Evolutionary conservation across 1,140 invertebrate genomes (phyloP).

Genomic region (Fopius arisanus): DNA sequence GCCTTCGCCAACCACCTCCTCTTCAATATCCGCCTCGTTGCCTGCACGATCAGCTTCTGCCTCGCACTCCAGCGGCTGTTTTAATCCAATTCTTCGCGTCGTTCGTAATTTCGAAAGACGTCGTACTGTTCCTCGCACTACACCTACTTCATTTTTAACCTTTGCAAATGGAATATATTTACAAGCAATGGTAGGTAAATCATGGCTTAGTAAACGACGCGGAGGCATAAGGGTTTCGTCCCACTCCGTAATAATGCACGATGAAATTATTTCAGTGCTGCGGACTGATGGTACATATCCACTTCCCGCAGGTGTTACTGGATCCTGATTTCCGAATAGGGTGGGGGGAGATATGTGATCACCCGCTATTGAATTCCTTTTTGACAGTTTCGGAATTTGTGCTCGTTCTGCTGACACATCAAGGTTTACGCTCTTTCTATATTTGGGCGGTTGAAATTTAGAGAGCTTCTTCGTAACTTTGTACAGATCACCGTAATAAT

Average conservation of each 20-base stretch:
- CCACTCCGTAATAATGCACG: constrained; percentile 62
- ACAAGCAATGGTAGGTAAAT: constrained; percentile 68
- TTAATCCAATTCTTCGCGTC: constrained; percentile 53
- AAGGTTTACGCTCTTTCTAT: constrained; percentile 73
- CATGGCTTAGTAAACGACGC: constrained; percentile 59
- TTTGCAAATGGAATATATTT: constrained; percentile 69
- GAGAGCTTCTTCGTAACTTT: constrained; percentile 61
- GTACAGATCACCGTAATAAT: constrained; percentile 80
- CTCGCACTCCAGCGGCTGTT: constrained; percentile 48
- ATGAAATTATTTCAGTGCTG: constrained; percentile 54
- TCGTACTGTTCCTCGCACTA: constrained; percentile 64
- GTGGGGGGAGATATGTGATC: constrained; percentile 63
- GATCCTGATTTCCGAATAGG: too few species aligned
- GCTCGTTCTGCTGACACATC: constrained; percentile 75
- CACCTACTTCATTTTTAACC: constrained; percentile 65
- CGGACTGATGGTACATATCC: constrained; percentile 48
- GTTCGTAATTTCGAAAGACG: constrained; percentile 60
- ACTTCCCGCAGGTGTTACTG: too few species aligned
- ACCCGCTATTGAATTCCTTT: constrained; percentile 73
- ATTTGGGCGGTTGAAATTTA: constrained; percentile 54
- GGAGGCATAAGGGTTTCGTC: constrained; percentile 64
- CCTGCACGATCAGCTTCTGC: constrained; percentile 31
- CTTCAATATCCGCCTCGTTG: constrained; percentile 53
- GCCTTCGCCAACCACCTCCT: constrained; percentile 62
- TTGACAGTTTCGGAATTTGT: too few species aligned